Percentiles rank a stretch among this genome's conserved stretches.
phyloP scores from a whole-genome alignment of 2,888 invertebrate species.

The Drepana falcataria region DNA sequence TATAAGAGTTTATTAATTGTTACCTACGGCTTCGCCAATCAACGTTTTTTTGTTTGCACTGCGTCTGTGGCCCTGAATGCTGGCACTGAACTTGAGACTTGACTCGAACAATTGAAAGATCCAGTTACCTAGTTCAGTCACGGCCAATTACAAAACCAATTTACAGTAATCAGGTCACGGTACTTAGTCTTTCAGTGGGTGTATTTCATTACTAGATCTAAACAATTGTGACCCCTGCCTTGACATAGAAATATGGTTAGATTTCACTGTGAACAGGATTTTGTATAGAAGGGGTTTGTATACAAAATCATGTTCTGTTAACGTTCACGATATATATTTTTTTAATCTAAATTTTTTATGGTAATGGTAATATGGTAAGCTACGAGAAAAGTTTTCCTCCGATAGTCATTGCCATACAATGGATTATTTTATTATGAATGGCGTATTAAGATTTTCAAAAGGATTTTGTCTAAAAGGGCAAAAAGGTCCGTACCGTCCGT shows the following conservation, averaged over 20 bases:
- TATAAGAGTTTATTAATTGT: no score
- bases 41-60: neutral
- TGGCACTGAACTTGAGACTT: conserved; percentile 53
- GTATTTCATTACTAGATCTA: conserved; percentile 36
- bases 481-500: no score
- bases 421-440: no score
- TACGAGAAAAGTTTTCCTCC: no score
- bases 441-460: no score
- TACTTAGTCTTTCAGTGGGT: conserved; percentile 28
- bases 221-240: conserved; percentile 24
- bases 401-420: no score
- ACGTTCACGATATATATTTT: no score
- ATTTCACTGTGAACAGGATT: neutral
- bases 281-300: neutral
- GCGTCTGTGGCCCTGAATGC: neutral
- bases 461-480: no score
- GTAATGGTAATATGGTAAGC: no score
- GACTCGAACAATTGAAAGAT: conserved; percentile 11
- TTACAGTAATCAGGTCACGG: conserved; percentile 48
- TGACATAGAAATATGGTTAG: conserved; percentile 19
- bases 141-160: conserved; percentile 47
- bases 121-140: conserved; percentile 30
- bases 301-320: no score
- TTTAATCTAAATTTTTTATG: no score
- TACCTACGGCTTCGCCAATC: neutral